These are phyloP conservation scores for Acanthochromis polyacanthus DNA, from an alignment of 2,113 vertebrate genomes.

Conservation along the genomic window DNA sequence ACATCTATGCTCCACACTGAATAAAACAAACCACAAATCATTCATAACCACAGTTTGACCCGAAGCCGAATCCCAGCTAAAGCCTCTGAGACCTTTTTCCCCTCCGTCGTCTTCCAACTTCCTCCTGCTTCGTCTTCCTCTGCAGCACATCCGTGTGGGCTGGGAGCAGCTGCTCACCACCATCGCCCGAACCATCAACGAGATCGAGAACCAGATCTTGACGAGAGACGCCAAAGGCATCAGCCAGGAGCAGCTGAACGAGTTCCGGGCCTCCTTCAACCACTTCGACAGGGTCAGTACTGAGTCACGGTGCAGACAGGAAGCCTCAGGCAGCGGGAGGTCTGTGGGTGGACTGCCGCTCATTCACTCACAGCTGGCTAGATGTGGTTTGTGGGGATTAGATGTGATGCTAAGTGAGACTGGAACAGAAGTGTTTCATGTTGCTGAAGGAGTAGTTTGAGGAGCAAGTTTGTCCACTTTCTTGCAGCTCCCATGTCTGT, in stretches of 20 bases:
- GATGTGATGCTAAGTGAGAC: no score
- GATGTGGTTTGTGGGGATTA: no score
- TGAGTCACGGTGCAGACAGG: background rate
- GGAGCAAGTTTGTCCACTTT: no score
- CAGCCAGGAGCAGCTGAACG: slow-evolving; percentile 98
- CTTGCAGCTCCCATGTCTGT: no score
- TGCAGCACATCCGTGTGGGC: slow-evolving; percentile 96
- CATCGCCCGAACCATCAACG: slow-evolving; percentile 97
- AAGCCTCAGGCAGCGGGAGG: background rate
- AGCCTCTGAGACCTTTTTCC: background rate
- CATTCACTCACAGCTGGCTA: no score
- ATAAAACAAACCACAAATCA: no score
- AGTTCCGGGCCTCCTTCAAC: slow-evolving; percentile 99
- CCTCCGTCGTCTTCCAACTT: background rate
- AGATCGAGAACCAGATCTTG: slow-evolving; percentile 99
- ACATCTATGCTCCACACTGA: background rate
- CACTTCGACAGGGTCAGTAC: slow-evolving; percentile 98
- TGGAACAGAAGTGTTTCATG: no score
- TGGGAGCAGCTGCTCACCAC: slow-evolving; percentile 99
- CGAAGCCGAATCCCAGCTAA: no score
- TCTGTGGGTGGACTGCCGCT: no score
- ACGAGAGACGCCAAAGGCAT: slow-evolving; percentile 99
- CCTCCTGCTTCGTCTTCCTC: background rate
- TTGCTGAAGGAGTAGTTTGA: no score
- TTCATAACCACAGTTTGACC: no score